Percentiles rank a stretch among this genome's conserved stretches.
phyloP scores from a whole-genome alignment of 2,888 invertebrate genomes.

The Gisinianus flammeolus region DNA sequence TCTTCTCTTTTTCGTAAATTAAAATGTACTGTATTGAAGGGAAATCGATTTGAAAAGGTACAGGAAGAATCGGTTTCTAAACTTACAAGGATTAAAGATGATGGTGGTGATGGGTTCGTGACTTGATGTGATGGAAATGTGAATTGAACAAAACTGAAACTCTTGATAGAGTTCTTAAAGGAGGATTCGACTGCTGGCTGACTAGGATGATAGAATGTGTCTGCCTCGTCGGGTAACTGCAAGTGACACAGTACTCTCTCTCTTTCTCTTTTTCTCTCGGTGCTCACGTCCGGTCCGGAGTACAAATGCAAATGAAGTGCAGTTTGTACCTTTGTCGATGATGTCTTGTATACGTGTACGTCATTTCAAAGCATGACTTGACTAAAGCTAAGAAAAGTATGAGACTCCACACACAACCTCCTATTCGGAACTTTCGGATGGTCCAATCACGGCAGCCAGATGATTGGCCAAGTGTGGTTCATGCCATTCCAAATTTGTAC shows the following conservation, averaged over 20 bases:
- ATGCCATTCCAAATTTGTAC: slow-evolving; percentile 60
- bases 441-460: slow-evolving; percentile 59
- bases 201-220: neutral
- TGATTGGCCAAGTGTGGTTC: slow-evolving; percentile 60
- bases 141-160: slow-evolving; percentile 21
- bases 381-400: slow-evolving; percentile 8
- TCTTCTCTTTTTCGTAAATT: too few species aligned
- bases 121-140: slow-evolving; percentile 8
- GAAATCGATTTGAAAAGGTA: too few species aligned
- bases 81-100: slow-evolving; percentile 21
- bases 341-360: slow-evolving; percentile 46
- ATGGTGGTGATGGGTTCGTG: slow-evolving; percentile 10
- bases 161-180: slow-evolving; percentile 24
- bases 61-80: slow-evolving; percentile 2
- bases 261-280: neutral
- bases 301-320: slow-evolving; percentile 59
- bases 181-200: slow-evolving; percentile 4
- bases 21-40: too few species aligned
- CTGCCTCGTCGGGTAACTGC: slow-evolving; percentile 26
- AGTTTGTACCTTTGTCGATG: slow-evolving; percentile 56
- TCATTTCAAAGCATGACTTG: slow-evolving; percentile 39
- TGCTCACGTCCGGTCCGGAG: slow-evolving; percentile 52
- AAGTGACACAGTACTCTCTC: slow-evolving; percentile 40
- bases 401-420: slow-evolving; percentile 41
- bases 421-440: slow-evolving; percentile 53